Evolutionary conservation across 2,113 vertebrate genomes (phyloP).

Genomic region (Nycticryphes semicollaris): DNA sequence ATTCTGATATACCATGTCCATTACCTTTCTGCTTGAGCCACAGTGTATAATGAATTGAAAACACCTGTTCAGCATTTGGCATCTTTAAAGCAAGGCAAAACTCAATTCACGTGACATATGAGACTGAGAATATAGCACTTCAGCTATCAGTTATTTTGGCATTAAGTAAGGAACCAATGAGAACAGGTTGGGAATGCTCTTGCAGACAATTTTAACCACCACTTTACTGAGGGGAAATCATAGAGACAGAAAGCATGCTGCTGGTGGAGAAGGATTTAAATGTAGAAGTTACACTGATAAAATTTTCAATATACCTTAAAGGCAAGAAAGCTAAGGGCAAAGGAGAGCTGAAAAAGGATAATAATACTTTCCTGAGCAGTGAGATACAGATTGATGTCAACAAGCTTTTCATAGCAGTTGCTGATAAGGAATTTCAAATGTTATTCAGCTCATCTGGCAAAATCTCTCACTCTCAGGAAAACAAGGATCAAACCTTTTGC

Average conservation of each 20-base stretch:
- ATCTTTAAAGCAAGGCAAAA: neutral
- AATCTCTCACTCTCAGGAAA: neutral
- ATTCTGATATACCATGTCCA: neutral
- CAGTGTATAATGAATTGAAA: neutral
- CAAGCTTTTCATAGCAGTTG: neutral
- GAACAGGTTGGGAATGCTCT: neutral
- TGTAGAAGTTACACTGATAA: neutral
- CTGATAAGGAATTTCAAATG: neutral
- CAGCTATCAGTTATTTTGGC: neutral
- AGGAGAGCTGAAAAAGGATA: neutral
- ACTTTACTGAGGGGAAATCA: conserved; percentile 44
- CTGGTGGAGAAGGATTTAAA: neutral
- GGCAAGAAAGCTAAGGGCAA: neutral
- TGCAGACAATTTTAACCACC: conserved; percentile 7
- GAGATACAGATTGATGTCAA: neutral
- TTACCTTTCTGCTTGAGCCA: neutral
- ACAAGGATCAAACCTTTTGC: neutral
- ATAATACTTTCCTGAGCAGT: neutral
- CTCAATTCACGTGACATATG: neutral
- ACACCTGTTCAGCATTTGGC: conserved; percentile 13
- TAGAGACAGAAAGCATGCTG: conserved; percentile 30
- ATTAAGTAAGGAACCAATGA: conserved; percentile 1
- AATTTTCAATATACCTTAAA: neutral
- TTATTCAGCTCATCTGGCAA: neutral
- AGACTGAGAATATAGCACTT: conserved; percentile 7